A percentile compares a stretch with the other conserved stretches of the same genome.
phyloP scores from a whole-genome alignment of 2,888 invertebrate genomes.

The Cosmopolites sordidus region DNA sequence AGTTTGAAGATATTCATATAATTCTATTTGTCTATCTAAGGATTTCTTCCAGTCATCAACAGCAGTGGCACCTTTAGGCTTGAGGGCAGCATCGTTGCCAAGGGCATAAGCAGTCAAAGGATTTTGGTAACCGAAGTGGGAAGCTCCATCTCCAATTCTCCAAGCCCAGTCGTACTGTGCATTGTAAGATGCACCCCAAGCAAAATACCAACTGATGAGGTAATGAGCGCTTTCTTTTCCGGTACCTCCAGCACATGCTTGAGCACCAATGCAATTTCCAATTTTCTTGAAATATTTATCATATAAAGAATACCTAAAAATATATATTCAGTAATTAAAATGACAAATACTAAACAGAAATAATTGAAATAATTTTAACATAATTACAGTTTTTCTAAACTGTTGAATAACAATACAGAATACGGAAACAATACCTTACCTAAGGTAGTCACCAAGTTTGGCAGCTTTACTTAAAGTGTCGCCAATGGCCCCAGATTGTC shows the following conservation, averaged over 20 bases:
- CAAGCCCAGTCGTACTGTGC: conserved; percentile 31
- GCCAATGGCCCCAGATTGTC: conserved; percentile 22
- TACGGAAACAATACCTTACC: too few relatives aligned
- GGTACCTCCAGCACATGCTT: conserved; percentile 27
- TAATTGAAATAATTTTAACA: too few relatives aligned
- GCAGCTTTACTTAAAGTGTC: conserved; percentile 28
- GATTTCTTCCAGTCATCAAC: conserved; percentile 32
- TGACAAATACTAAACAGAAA: too few relatives aligned
- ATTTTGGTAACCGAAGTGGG: conserved; percentile 35
- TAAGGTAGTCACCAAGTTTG: conserved; percentile 33
- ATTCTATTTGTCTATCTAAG: conserved; percentile 31
- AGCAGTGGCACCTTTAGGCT: conserved; percentile 31
- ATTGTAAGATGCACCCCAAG: conserved; percentile 32
- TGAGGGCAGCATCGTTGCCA: conserved; percentile 25
- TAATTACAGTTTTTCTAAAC: neutral
- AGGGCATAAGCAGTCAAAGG: conserved; percentile 31
- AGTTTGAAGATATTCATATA: conserved; percentile 32
- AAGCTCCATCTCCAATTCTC: conserved; percentile 33
- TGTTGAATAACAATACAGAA: too few relatives aligned
- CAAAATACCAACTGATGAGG: conserved; percentile 32
- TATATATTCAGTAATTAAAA: too few relatives aligned
- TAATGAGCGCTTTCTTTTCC: conserved; percentile 34
- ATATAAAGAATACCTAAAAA: conserved; percentile 31
- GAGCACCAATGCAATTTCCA: conserved; percentile 30
- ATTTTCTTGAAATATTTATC: conserved; percentile 35